These are phyloP conservation scores for Malurus melanocephalus DNA, from an alignment of 2,113 vertebrate genomes.

Conservation along the genomic window DNA sequence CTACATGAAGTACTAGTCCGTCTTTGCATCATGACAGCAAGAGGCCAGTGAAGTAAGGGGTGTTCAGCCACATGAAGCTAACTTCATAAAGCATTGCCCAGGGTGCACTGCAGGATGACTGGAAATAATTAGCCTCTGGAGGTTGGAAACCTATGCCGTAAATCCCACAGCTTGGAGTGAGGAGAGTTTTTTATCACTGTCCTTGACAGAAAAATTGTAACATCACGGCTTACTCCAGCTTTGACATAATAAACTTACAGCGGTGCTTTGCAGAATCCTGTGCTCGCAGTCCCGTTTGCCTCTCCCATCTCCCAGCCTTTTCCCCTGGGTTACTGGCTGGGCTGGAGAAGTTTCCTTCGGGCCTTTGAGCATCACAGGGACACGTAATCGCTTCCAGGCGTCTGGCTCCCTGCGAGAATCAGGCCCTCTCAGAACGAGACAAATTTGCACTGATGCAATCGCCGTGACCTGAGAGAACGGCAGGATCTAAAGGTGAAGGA, in stretches of 20 bases:
- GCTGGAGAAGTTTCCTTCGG: not conserved
- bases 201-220: constrained; percentile 58
- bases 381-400: not conserved
- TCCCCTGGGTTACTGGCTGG: not conserved
- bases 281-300: not conserved
- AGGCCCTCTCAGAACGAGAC: not conserved
- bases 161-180: constrained; percentile 48
- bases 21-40: constrained; percentile 61
- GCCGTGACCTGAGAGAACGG: fast-evolving
- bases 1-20: constrained; percentile 53
- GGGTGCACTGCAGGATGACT: constrained; percentile 60
- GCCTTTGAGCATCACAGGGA: not conserved
- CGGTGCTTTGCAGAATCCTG: not conserved
- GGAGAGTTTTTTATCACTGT: constrained; percentile 38
- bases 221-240: constrained; percentile 29
- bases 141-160: constrained; percentile 56
- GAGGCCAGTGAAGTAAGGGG: constrained; percentile 60
- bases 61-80: constrained; percentile 60
- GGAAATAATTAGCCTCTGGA: constrained; percentile 72
- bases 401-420: not conserved
- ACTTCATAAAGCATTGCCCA: constrained; percentile 68
- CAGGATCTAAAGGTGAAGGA: not conserved
- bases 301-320: not conserved
- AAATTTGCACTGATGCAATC: not conserved
- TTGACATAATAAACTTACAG: constrained; percentile 52